Conservation (phyloP, 2,888 invertebrate species). For the Pyrochroa serraticornis region DNA sequence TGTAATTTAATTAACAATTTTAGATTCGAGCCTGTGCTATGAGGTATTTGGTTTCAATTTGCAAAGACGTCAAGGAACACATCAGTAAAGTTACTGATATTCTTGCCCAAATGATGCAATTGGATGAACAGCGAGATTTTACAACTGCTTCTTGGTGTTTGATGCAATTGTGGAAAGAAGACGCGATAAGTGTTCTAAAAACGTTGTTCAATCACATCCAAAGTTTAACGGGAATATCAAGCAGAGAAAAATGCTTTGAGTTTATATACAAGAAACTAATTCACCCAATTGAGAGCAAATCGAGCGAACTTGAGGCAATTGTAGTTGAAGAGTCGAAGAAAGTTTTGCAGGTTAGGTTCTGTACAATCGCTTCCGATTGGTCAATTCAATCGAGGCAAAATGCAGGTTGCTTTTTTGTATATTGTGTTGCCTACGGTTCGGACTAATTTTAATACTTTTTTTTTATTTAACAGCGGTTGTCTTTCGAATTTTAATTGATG, state of each 20-base stretch:
- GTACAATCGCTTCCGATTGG: background rate
- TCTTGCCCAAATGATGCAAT: constrained; percentile 86
- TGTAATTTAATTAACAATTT: constrained; percentile 21
- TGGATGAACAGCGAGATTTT: constrained; percentile 82
- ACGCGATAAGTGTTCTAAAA: constrained; percentile 68
- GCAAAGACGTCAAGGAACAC: constrained; percentile 83
- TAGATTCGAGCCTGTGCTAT: constrained; percentile 95
- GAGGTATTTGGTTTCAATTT: constrained; percentile 85
- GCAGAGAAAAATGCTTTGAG: constrained; percentile 85
- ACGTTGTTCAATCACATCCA: constrained; percentile 66
- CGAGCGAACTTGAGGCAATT: constrained; percentile 84
- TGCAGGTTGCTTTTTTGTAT: background rate
- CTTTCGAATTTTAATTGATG: constrained; percentile 9
- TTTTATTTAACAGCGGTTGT: no score
- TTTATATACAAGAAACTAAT: constrained; percentile 73
- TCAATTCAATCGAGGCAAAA: no score
- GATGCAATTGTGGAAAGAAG: constrained; percentile 75
- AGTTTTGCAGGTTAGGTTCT: constrained; percentile 70
- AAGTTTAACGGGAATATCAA: constrained; percentile 71
- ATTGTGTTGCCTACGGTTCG: background rate
- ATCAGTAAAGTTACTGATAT: constrained; percentile 90
- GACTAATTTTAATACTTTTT: background rate
- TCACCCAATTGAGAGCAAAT: constrained; percentile 78
- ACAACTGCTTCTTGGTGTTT: constrained; percentile 84
- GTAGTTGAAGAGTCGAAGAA: constrained; percentile 85